phyloP scores from a whole-genome alignment of 23 tunicate genomes.

The Clavelina lepadiformis region DNA sequence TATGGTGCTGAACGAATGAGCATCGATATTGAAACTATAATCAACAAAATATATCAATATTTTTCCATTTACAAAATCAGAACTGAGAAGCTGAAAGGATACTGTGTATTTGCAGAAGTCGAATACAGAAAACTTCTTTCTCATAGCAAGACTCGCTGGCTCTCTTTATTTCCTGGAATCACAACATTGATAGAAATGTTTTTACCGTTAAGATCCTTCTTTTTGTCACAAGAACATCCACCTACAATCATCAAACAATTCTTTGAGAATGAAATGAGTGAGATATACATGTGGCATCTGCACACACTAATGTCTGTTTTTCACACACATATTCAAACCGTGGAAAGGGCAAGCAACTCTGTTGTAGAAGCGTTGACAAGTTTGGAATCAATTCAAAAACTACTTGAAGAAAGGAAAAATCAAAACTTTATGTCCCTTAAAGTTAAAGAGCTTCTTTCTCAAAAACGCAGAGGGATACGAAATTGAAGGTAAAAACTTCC shows the following conservation, averaged over 20 bases:
- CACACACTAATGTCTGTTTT: slow-evolving; percentile 13
- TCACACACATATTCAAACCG: slow-evolving; percentile 16
- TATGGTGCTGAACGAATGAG: slow-evolving; percentile 19
- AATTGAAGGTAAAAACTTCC: slow-evolving; percentile 7
- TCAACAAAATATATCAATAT: slow-evolving; percentile 22
- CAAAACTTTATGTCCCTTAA: slow-evolving; percentile 3
- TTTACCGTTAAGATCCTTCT: slow-evolving; percentile 6
- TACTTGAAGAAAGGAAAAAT: slow-evolving; percentile 12
- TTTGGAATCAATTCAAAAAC: slow-evolving; percentile 2
- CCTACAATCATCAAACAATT: slow-evolving; percentile 8
- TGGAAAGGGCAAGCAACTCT: slow-evolving; percentile 19
- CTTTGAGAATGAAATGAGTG: slow-evolving; percentile 12
- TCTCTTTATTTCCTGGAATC: slow-evolving; percentile 26
- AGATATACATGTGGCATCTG: slow-evolving; percentile 13
- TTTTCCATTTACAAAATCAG: slow-evolving; percentile 24
- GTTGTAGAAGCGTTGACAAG: slow-evolving; percentile 13
- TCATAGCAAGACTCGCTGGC: slow-evolving; percentile 29
- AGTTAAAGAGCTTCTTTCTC: slow-evolving; percentile 7
- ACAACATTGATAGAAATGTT: slow-evolving; percentile 11
- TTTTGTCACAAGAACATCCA: slow-evolving; percentile 18
- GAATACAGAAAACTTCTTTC: slow-evolving; percentile 15
- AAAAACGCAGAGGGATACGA: slow-evolving; percentile 18
- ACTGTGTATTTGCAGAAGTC: slow-evolving; percentile 6
- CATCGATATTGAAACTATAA: slow-evolving; percentile 18
- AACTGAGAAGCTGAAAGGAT: slow-evolving; percentile 18